Base-by-base conservation (phyloP, 1,140 invertebrate genomes). In the Eurosta solidaginis region DNA sequence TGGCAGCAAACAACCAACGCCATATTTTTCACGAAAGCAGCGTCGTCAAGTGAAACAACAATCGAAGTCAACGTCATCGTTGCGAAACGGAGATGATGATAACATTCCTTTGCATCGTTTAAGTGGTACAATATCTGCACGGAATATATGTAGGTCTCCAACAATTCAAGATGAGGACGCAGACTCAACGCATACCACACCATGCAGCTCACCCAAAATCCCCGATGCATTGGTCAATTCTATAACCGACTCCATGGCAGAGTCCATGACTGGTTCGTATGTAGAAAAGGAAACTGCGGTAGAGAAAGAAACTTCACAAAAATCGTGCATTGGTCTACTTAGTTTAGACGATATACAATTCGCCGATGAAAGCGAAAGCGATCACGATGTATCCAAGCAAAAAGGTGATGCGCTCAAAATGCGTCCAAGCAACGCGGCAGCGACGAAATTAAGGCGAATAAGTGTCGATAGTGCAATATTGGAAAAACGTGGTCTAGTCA, bases 271-370 rank as follows among this genome's bases (percentile, higher is more conserved):
- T 2, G 85, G 82, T 1, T 85, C 84, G 0, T 85, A 87, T 77
- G 80, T 87, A 22, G 89, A 90, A 47, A 90, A 90, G 80, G 89
- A 90, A 78, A 90, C 89, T 1, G 84, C 86, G 50, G 84, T 89
- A 29, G 89, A 89, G 59, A 90, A 89, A 77, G 85, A 86, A 0
- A 84, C 88, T 0, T 86, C 86, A 0, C 84, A 88, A 1, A 82
- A 79, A 25, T 82, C 83, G 80, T 74, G 86, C 47, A 80, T 87
- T 40, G 85, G 89, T 22, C 88, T 84, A 78, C 83, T 88, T 17
- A 82, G 82, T 36, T 80, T 89, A 47, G 88, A 89, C 49, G 89
- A 90, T 63, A 90, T 90, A 14, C 88, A 89, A 78, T 90, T 88
- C 80, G 90, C 88, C n/a, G 90, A 90, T 79, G 89, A 90, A 22